phyloP scores from a whole-genome alignment of 2,888 invertebrate species.

The Bugula neritina region DNA sequence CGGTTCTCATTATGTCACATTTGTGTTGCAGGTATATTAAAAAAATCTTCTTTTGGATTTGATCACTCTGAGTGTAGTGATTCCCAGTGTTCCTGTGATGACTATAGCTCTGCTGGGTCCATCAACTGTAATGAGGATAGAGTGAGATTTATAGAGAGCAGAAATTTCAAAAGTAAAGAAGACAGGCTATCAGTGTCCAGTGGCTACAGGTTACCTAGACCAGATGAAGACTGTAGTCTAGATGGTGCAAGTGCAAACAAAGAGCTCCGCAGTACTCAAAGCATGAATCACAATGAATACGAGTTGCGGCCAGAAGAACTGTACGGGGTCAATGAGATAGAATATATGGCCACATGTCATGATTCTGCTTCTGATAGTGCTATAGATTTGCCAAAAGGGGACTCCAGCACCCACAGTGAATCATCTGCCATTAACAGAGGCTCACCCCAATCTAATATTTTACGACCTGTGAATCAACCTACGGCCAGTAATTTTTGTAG shows the following conservation, averaged over 20 bases:
- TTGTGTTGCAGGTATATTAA: constrained; percentile 10
- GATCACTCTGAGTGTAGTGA: background rate
- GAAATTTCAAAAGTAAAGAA: too few species aligned
- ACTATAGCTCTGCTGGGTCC: background rate
- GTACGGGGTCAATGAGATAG: background rate
- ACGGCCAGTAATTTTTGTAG: too few species aligned
- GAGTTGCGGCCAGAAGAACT: background rate
- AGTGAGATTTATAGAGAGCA: background rate
- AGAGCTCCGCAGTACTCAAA: too few species aligned
- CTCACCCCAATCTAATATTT: background rate
- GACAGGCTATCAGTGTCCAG: background rate
- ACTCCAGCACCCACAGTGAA: background rate
- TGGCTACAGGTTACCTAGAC: background rate
- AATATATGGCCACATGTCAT: background rate
- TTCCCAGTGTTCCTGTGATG: constrained; percentile 11
- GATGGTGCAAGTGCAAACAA: background rate
- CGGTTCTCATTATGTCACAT: too few species aligned
- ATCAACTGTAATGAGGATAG: background rate
- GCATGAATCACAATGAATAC: too few species aligned
- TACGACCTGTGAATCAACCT: too few species aligned
- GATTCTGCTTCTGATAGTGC: constrained; percentile 18
- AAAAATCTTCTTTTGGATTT: background rate
- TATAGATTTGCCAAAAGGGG: constrained; percentile 13
- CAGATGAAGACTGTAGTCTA: background rate
- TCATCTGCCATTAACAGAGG: background rate